Conservation (phyloP, 2,888 invertebrate species). For the Orchesellides sinensis region DNA sequence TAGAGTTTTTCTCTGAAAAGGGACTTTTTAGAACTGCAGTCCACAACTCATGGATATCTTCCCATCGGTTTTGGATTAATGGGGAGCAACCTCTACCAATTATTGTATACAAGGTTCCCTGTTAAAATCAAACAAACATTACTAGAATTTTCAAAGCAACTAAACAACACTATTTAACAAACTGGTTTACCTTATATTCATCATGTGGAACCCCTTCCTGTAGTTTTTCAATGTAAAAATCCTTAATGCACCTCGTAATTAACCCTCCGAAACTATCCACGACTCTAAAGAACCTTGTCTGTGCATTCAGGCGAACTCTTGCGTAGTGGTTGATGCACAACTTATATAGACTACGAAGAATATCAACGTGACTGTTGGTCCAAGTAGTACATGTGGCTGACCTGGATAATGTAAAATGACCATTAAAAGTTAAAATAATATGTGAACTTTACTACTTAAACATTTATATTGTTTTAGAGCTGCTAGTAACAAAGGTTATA, state of each 20-base stretch:
- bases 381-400: slow-evolving; percentile 71
- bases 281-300: slow-evolving; percentile 72
- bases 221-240: slow-evolving; percentile 71
- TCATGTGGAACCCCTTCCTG: slow-evolving; percentile 73
- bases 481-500: no score
- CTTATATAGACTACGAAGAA: slow-evolving; percentile 69
- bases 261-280: slow-evolving; percentile 72
- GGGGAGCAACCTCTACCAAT: slow-evolving; percentile 81
- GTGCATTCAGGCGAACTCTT: slow-evolving; percentile 70
- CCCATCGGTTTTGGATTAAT: slow-evolving; percentile 81
- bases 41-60: slow-evolving; percentile 85
- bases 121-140: background rate
- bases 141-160: background rate
- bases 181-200: slow-evolving; percentile 72
- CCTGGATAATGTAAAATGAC: no score
- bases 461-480: background rate
- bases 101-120: slow-evolving; percentile 82
- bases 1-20: slow-evolving; percentile 91
- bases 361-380: slow-evolving; percentile 71
- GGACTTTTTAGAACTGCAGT: slow-evolving; percentile 86
- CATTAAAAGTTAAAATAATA: background rate
- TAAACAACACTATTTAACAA: no score
- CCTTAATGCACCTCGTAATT: slow-evolving; percentile 66
- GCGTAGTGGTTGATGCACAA: slow-evolving; percentile 73
- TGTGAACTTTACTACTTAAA: background rate